Base-by-base conservation (phyloP, 1,140 invertebrate genomes). In the Saxidomus purpurata region DNA sequence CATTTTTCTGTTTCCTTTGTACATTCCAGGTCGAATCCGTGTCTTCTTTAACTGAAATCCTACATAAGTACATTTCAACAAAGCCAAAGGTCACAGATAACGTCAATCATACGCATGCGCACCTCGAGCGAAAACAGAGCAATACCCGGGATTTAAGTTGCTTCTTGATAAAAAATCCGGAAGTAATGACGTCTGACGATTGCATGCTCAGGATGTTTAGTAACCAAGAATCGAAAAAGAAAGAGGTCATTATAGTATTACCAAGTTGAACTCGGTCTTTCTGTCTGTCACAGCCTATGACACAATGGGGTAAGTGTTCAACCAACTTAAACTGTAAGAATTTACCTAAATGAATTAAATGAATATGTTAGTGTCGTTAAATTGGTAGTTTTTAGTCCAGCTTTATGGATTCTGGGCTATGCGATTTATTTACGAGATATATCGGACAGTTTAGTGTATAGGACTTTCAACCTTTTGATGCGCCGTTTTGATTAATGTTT, bases 111-210 rank as follows among this genome's bases (percentile, higher is more conserved):
- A 15, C 71, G 15, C 85, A 87, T 49, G 43, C 85, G 28, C 74
- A 22, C 0, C 55, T 79, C 19, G 74, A 87, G 43, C 71, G 85
- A 28, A 87, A 87, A 36, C 28, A 31, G 34, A 87, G 85, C n/a
- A 79, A 87, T 61, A 47, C 85, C 13, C 74, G 69, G 19, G 85
- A 87, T 55, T 87, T 77, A 22, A 87, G 52, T 34, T 87, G 85
- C 74, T 87, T 87, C 36, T 38, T 87, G 19, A 69, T 87, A n/a
- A 77, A 34, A 17, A 61, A 63, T 36, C 69, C 85, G 52, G 69
- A 77, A 79, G 49, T 22, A 36, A 28, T 87, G 36, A 67, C 85
- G 52, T 76, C 71, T 63, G 69, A 55, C 4, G 85, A 87, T 22
- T 19, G n/a, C 11, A 34, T 28, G 31, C 19, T 87, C 22, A 49